A percentile compares a stretch with the other conserved stretches of the same genome.
These are phyloP conservation scores for Pseudanteris insignis DNA, from an alignment of 2,888 invertebrate genomes.

Conservation along the genomic window DNA sequence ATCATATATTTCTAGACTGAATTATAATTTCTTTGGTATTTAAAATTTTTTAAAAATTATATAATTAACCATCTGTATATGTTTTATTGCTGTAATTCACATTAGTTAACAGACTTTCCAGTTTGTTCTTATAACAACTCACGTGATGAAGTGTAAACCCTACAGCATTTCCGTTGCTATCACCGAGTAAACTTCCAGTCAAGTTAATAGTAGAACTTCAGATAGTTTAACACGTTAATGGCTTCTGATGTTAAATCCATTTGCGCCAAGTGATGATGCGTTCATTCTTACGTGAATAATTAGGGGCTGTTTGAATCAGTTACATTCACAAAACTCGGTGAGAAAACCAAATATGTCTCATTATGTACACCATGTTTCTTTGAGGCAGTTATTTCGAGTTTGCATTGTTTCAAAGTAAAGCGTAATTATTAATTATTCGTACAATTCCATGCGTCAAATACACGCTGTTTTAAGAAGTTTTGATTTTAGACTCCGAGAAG, in stretches of 20 bases:
- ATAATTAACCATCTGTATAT: slow-evolving; percentile 27
- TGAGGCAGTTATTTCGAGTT: slow-evolving; percentile 4
- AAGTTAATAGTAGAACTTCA: slow-evolving; percentile 41
- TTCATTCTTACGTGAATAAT: slow-evolving; percentile 36
- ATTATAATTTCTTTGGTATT: too few species aligned
- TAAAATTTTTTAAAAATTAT: too few species aligned
- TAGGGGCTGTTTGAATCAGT: slow-evolving; percentile 28
- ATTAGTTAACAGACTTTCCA: slow-evolving; percentile 30
- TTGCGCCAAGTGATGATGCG: slow-evolving; percentile 34
- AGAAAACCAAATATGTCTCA: slow-evolving; percentile 13
- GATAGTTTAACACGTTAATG: slow-evolving; percentile 42
- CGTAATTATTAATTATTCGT: slow-evolving; percentile 6
- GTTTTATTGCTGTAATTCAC: slow-evolving; percentile 31
- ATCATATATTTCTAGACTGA: too few species aligned
- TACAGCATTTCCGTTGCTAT: slow-evolving; percentile 30
- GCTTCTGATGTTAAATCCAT: slow-evolving; percentile 38
- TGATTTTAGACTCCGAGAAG: neutral
- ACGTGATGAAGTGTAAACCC: slow-evolving; percentile 35
- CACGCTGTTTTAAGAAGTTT: slow-evolving; percentile 1
- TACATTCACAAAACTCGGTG: slow-evolving; percentile 14
- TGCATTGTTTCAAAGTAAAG: slow-evolving; percentile 1
- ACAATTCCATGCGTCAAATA: slow-evolving; percentile 4
- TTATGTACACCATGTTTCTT: slow-evolving; percentile 12
- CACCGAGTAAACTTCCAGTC: slow-evolving; percentile 35
- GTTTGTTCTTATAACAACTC: slow-evolving; percentile 41